Conservation (phyloP, 1,140 invertebrate species). For the Gryllus bimaculatus region DNA sequence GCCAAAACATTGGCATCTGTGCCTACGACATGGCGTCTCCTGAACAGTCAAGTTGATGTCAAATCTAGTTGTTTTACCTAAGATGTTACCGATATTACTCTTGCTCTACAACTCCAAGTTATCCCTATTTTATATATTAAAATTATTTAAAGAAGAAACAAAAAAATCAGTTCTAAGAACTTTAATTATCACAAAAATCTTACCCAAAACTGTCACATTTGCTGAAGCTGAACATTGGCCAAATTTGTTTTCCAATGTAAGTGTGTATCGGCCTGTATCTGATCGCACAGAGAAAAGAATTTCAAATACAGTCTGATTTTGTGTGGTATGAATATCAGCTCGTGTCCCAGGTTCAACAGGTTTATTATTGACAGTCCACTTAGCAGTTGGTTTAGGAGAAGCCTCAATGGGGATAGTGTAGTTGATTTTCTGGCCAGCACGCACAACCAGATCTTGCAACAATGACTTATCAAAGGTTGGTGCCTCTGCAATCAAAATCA, state of each 20-base stretch:
- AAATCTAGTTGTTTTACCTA: too few relatives aligned
- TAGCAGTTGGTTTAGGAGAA: slow-evolving; percentile 68
- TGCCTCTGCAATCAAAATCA: slow-evolving; percentile 43
- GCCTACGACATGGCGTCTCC: too few relatives aligned
- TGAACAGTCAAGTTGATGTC: too few relatives aligned
- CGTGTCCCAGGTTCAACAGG: slow-evolving; percentile 50
- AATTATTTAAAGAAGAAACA: too few relatives aligned
- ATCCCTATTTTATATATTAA: too few relatives aligned
- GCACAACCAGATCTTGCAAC: slow-evolving; percentile 77
- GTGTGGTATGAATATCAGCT: slow-evolving; percentile 59
- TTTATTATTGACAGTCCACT: slow-evolving; percentile 84
- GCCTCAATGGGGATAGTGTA: slow-evolving; percentile 83
- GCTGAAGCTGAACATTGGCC: slow-evolving; percentile 72
- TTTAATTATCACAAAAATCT: slow-evolving; percentile 16
- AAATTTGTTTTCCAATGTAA: slow-evolving; percentile 76
- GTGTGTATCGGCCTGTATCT: slow-evolving; percentile 75
- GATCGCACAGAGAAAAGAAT: slow-evolving; percentile 72
- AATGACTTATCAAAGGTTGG: slow-evolving; percentile 76
- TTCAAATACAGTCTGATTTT: slow-evolving; percentile 72
- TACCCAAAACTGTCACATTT: slow-evolving; percentile 73
- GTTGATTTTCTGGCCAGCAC: slow-evolving; percentile 80
- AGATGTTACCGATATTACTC: too few relatives aligned
- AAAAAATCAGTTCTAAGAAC: too few relatives aligned
- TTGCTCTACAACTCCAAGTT: too few relatives aligned
- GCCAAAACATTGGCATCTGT: too few relatives aligned